phyloP scores from a whole-genome alignment of 2,113 vertebrate genomes.

The Chaetodon auriga region DNA sequence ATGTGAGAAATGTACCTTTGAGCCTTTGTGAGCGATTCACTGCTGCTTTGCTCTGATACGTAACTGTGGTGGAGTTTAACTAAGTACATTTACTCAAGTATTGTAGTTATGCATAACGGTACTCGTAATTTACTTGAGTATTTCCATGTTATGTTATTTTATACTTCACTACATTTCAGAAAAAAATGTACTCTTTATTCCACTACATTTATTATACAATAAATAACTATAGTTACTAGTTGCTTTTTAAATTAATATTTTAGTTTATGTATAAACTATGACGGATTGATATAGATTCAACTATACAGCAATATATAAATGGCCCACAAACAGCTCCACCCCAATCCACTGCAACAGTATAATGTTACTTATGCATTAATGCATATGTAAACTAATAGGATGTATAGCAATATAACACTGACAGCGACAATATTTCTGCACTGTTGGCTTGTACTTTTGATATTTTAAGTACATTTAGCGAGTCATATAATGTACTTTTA shows the following conservation, averaged over 20 bases:
- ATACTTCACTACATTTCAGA: background rate
- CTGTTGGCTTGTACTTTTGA: background rate
- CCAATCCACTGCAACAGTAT: background rate
- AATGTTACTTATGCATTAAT: background rate
- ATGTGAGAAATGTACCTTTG: conserved; percentile 19
- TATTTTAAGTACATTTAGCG: background rate
- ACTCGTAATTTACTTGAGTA: background rate
- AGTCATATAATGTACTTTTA: background rate
- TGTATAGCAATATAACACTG: background rate
- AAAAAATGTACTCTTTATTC: background rate
- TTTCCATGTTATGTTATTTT: background rate
- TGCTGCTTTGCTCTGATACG: background rate
- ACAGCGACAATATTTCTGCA: background rate
- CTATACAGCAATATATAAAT: background rate
- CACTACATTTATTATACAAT: background rate
- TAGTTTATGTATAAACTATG: background rate
- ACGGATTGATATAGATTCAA: background rate
- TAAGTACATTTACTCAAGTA: background rate
- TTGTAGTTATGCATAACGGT: background rate
- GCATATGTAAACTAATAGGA: background rate
- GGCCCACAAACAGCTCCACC: background rate
- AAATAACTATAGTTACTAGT: background rate
- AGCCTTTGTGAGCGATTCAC: background rate
- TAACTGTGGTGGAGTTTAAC: background rate
- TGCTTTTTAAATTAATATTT: background rate